A percentile compares a stretch with the other conserved stretches of the same genome.
These are phyloP conservation scores for Morinoia aosen DNA, from an alignment of 2,888 invertebrate genomes.

Conservation along the genomic window DNA sequence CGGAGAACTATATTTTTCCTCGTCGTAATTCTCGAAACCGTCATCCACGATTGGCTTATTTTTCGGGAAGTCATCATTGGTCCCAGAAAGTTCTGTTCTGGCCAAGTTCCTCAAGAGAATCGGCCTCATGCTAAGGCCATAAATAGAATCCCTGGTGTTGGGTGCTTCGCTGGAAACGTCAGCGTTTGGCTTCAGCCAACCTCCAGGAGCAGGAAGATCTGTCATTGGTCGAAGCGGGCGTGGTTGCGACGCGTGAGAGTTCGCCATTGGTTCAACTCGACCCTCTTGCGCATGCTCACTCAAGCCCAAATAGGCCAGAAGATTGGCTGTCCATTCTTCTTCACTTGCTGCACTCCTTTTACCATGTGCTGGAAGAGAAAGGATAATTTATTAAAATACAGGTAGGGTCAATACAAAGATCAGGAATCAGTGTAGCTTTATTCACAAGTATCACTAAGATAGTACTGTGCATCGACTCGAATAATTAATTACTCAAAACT, in stretches of 20 bases:
- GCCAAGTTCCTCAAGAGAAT: conserved; percentile 1
- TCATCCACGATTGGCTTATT: background rate
- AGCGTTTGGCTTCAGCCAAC: background rate
- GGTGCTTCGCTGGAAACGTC: background rate
- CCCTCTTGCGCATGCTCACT: background rate
- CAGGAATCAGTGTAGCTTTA: background rate
- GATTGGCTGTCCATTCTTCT: background rate
- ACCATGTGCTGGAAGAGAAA: background rate
- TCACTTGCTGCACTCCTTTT: background rate
- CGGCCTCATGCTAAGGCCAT: background rate
- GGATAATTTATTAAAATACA: background rate
- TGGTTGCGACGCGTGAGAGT: background rate
- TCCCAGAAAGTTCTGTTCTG: background rate
- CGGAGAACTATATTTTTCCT: background rate
- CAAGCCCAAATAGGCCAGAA: background rate
- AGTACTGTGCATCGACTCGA: background rate
- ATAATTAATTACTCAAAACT: background rate
- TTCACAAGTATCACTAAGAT: background rate
- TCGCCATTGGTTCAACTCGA: background rate
- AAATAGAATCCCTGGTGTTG: background rate
- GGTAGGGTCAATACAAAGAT: background rate
- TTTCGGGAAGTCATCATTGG: background rate
- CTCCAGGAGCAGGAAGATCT: background rate
- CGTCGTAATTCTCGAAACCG: background rate
- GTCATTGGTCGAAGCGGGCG: background rate